These are phyloP conservation scores for Thymallus thymallus DNA, from an alignment of 2,113 vertebrate species.

Conservation along the genomic window DNA sequence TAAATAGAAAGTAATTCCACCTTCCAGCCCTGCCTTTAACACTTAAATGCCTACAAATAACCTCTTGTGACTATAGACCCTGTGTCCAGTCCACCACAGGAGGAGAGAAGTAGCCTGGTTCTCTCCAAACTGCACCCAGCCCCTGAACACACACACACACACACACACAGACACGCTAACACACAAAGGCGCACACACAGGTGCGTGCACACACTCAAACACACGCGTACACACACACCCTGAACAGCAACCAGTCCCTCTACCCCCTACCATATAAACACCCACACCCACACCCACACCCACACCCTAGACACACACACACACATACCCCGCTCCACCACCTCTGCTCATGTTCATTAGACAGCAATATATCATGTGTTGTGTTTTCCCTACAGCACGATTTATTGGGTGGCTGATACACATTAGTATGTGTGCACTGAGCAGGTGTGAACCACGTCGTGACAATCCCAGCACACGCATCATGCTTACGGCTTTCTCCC, in stretches of 20 bases:
- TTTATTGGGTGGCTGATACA: constrained; percentile 72
- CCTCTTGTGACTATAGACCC: constrained; percentile 71
- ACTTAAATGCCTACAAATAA: constrained; percentile 79
- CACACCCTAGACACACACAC: not conserved
- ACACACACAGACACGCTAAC: too few species aligned
- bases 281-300: not conserved
- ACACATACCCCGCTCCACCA: constrained; percentile 9
- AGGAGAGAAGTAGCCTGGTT: constrained; percentile 26
- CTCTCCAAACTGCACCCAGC: not conserved
- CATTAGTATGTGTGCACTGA: constrained; percentile 65
- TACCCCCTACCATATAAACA: constrained; percentile 25
- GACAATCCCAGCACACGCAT: constrained; percentile 41
- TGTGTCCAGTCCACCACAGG: constrained; percentile 54
- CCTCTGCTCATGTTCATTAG: constrained; percentile 62
- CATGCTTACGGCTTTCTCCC: constrained; percentile 29
- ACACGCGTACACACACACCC: constrained; percentile 17
- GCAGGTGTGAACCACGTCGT: constrained; percentile 51
- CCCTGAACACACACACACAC: not conserved
- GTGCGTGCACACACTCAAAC: not conserved
- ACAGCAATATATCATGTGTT: constrained; percentile 60
- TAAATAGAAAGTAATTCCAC: constrained; percentile 89
- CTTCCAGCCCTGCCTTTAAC: constrained; percentile 46
- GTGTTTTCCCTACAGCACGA: constrained; percentile 63
- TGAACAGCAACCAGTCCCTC: constrained; percentile 6
- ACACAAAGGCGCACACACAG: not conserved